phyloP scores from a whole-genome alignment of 2,113 vertebrate genomes.

The Sylvilagus bachmani region DNA sequence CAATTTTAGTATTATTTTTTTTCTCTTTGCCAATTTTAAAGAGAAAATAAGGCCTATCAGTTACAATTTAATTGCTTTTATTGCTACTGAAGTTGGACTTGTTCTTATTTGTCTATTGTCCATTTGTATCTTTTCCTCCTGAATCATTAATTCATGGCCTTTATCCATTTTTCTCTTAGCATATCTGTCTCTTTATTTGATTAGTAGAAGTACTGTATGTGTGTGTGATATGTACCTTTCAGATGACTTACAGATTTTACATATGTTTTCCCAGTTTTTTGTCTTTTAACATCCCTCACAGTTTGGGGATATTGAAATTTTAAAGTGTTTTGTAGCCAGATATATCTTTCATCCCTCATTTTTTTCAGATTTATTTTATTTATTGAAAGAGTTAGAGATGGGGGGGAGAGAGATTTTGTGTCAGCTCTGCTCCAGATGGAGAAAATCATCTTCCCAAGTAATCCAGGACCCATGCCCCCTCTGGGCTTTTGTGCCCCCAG shows the following conservation, averaged over 20 bases:
- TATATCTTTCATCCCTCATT: not conserved
- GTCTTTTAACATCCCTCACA: conserved; percentile 27
- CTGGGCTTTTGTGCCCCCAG: not conserved
- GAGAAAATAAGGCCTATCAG: not conserved
- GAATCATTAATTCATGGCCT: not conserved
- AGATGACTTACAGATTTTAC: not conserved
- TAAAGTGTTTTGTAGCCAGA: not conserved
- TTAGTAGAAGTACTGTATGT: not conserved
- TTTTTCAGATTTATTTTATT: not conserved
- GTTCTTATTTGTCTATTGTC: conserved; percentile 6
- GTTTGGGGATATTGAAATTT: conserved; percentile 16
- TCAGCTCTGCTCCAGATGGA: conserved; percentile 11
- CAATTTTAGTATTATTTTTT: conserved; percentile 12
- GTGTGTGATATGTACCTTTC: not conserved
- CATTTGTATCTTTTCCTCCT: conserved; percentile 7
- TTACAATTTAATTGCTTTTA: conserved; percentile 15
- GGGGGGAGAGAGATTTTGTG: not conserved
- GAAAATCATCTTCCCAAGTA: conserved; percentile 11
- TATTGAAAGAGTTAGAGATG: no score
- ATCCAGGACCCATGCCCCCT: not conserved
- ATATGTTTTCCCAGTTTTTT: conserved; percentile 37
- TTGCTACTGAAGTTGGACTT: not conserved
- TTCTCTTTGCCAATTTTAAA: not conserved
- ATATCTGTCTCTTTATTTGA: not conserved
- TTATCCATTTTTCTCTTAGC: not conserved